Evolutionary conservation across 2,113 vertebrate species (phyloP), one percentile per base, ranked within the genome.

Genomic region (Pongo abelii): DNA sequence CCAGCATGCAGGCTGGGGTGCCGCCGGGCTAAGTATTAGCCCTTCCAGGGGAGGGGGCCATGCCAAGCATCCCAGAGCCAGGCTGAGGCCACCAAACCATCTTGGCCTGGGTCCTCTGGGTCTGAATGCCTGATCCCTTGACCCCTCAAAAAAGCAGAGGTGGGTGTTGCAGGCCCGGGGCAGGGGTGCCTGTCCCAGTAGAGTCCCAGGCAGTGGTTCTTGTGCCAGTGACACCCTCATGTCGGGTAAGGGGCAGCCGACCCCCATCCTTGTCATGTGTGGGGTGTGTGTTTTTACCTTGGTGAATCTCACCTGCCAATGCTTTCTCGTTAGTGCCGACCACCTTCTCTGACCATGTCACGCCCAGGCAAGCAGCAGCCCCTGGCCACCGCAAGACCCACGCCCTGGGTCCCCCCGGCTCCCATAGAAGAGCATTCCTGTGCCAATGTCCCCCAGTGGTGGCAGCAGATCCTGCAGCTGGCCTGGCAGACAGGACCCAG

Each of bases 371-470:
- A 3, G 74, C 12, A 8, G 74, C 74, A 75, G 40, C 13, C 74
- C 74, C 38, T 3, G 7, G 40, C 74, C 40, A 75, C 12, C 0
- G 3, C 40, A 38, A 75, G 74, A 27, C 23, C 74, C 25, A 72
- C 20, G 4, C 8, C 35, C 69, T 38, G 69, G n/a, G 13, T 13
- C 13, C 72, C 74, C 74, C 13, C 1, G 13, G 40, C 40, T 27
- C 12, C 25, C 25, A 23, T 40, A 46, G 74, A 75, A 98, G 69
- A 89, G 97, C 97, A 94, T 97, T 98, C 96, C 98, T 97, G 98
- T 98, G 98, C 98, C 98, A 98, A 98, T 86, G 97, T 97, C 61
- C 98, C 98, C 97, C 96, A 89, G 98, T 81, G 97, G 98, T 43
- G 74, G 74, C 6, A 14, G 43, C 22, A 43, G 74, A 25, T 27